Evolutionary conservation across 2,113 vertebrate genomes (phyloP), one percentile per base, ranked within the genome.

Genomic region (Corynorhinus townsendii): DNA sequence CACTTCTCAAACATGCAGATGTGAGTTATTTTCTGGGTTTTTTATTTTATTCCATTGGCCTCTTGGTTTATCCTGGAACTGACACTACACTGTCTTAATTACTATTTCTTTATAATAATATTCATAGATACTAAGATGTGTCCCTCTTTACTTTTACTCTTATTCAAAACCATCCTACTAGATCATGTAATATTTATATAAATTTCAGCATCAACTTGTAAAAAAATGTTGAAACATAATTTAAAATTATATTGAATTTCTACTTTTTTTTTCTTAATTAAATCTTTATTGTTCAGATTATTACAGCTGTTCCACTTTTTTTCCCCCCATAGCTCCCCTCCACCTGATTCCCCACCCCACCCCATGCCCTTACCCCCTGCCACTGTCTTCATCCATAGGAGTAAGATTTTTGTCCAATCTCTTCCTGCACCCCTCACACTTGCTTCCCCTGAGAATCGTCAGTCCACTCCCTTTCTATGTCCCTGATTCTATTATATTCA

Each of bases 181-280:
- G n/a, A 20, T 7, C n/a, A 22, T 30, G 10, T 62, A 19, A n/a
- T 76, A 56, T 68, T 86, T 76, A 24, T 75, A 30, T 59, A 5
- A 95, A 90, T 73, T n/a, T 86, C 30, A 90, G 11, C 40, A 95
- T 81, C 86, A 56, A 75, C 6, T 56, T 71, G 11, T 71, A 89
- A 89, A 90, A 33, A 59, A 59, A 59, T 45, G 20, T 77, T 66
- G 49, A 20, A 33, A 73, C 43, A 80, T 85, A 69, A 76, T 89
- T 64, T 66, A 17, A 24, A 84, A 89, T 54, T 85, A 54, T 7
- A 35, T 38, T 24, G 40, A 81, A 81, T 81, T 73, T 90, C 45
- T 38, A 20, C 10, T n/a, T 66, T 47, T 73, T 54, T 73, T 80
- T 66, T 80, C n/a, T n/a, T n/a, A n/a, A n/a, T n/a, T n/a, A n/a